Evolutionary conservation across 37 sponge, comb jelly and placozoan species (phyloP), one percentile per base, ranked within the genome.

Genomic region (Haliclona indistincta): DNA sequence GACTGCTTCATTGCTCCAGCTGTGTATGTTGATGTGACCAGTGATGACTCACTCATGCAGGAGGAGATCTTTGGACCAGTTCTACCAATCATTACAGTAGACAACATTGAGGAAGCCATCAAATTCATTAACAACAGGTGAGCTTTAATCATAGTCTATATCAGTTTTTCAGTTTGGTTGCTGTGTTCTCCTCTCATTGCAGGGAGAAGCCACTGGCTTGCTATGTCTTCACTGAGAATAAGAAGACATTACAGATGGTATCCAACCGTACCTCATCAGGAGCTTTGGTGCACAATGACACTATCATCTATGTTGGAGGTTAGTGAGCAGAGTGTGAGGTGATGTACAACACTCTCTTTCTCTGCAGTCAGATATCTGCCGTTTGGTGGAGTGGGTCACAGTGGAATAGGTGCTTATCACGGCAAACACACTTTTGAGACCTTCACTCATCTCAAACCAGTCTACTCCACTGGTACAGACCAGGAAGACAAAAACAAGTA

Each of bases 331-430:
- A n/a, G n/a, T n/a, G n/a, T n/a, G n/a, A n/a, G n/a, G n/a, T n/a
- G n/a, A n/a, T n/a, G n/a, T n/a, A n/a, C n/a, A n/a, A n/a, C n/a
- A n/a, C n/a, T n/a, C n/a, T n/a, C n/a, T n/a, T n/a, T n/a, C n/a
- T n/a, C n/a, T n/a, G 17, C 44, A 80, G 90, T 87, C 4, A 34
- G 37, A 1, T 67, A 75, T 33, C 74, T 98, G 20, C 99, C 99
- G 7, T 98, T 98, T 87, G 99, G 99, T 22, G 99, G 99, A 30
- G 96, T 98, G 38, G 99, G 99, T 4, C 40, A 90, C 84, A 98
- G 99, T 87, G 99, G 99, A 2, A 76, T 83, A 20, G 98, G 98
- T 43, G 63, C 74, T 30, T 97, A 97, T 64, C 98, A 95, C 55
- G 93, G 93, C 61, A 92, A 89, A 70, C 52, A 60, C 81, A 83